phyloP scores from a whole-genome alignment of 2,113 vertebrate genomes.

The Onychostoma macrolepis region DNA sequence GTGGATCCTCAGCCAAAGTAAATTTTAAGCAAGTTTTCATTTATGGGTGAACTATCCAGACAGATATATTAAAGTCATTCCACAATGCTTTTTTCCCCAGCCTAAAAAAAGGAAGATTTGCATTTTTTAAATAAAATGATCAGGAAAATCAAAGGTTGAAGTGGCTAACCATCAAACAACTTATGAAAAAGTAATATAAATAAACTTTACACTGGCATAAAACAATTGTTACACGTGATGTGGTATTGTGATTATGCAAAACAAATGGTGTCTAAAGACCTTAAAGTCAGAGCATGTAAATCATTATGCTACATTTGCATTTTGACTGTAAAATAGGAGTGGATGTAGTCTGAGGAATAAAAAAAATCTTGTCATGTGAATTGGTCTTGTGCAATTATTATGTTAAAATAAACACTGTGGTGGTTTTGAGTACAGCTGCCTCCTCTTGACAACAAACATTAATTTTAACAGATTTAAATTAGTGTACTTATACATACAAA shows the following conservation, averaged over 20 bases:
- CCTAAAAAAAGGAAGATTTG: background rate
- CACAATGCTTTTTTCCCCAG: background rate
- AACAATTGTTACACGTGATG: background rate
- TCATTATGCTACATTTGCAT: background rate
- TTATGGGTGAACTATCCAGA: background rate
- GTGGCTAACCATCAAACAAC: background rate
- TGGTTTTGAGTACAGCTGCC: slow-evolving; percentile 36
- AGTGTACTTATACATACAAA: slow-evolving; percentile 37
- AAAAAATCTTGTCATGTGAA: background rate
- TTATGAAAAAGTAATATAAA: background rate
- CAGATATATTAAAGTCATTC: background rate
- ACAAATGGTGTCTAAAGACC: background rate
- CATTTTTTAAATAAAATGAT: background rate
- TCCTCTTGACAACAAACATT: slow-evolving; percentile 47
- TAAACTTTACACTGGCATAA: background rate
- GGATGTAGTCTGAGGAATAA: background rate
- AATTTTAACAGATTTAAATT: slow-evolving; percentile 52
- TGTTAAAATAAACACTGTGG: slow-evolving; percentile 57
- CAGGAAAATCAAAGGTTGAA: background rate
- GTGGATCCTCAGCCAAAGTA: too few relatives aligned
- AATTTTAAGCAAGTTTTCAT: too few relatives aligned
- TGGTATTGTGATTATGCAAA: background rate
- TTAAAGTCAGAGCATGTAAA: background rate
- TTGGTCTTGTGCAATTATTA: slow-evolving; percentile 55
- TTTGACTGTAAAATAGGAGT: background rate